These are phyloP conservation scores for Stegostoma tigrinum DNA, from an alignment of 2,113 vertebrate genomes.

Conservation along the genomic window DNA sequence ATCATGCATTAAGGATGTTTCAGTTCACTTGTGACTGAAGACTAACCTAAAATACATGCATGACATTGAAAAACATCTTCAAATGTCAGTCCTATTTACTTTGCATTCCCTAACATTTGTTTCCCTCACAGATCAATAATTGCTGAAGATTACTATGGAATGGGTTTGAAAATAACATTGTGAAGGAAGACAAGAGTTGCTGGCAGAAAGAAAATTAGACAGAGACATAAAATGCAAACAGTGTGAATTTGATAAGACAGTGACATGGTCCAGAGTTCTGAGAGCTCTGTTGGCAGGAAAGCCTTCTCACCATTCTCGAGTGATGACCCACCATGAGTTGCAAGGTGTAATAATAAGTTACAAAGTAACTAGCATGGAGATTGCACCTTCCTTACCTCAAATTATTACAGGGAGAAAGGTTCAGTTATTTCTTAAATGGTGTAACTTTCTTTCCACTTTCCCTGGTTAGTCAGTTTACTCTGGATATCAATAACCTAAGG, in stretches of 20 bases:
- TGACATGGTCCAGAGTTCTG: not conserved
- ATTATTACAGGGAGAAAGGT: not conserved
- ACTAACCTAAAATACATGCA: not conserved
- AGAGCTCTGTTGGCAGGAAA: not conserved
- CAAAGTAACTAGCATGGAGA: not conserved
- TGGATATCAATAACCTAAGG: too few relatives aligned
- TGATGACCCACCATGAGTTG: not conserved
- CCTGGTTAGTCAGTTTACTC: too few relatives aligned
- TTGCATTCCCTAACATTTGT: not conserved
- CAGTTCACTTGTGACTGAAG: not conserved
- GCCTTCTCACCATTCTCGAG: not conserved
- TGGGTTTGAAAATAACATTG: not conserved
- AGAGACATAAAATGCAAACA: not conserved
- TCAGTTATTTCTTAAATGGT: not conserved
- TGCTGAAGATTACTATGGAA: not conserved
- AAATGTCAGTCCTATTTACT: not conserved
- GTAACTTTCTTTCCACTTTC: too few relatives aligned
- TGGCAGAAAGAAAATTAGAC: not conserved
- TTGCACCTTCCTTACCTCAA: not conserved
- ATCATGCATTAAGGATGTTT: not conserved
- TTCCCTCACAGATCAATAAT: not conserved
- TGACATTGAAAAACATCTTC: not conserved
- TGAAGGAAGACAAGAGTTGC: not conserved
- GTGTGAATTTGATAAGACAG: not conserved
- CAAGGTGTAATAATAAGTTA: not conserved